A percentile compares a stretch with the other conserved stretches of the same genome.
phyloP scores from a whole-genome alignment of 1,140 invertebrate genomes.

The Amphibalanus amphitrite region DNA sequence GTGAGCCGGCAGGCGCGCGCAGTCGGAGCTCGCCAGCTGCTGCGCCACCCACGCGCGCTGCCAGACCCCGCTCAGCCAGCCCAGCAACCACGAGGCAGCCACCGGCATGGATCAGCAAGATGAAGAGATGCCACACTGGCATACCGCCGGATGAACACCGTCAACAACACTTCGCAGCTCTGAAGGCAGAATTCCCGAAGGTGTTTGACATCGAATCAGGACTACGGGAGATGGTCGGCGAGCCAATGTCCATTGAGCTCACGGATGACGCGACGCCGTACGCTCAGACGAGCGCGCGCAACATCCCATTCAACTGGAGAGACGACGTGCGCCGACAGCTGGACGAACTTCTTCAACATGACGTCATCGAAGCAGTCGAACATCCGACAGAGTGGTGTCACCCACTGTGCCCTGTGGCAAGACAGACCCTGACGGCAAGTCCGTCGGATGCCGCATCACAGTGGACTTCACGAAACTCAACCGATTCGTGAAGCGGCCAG shows the following conservation, averaged over 20 bases:
- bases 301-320: constrained; percentile 8
- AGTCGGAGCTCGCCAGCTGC: too few relatives aligned
- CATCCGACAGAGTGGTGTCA: constrained; percentile 8
- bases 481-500: not conserved
- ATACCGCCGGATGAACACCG: too few relatives aligned
- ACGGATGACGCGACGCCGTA: not conserved
- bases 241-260: not conserved
- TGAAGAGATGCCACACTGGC: too few relatives aligned
- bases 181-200: too few relatives aligned
- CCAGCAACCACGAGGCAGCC: too few relatives aligned
- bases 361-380: constrained; percentile 1
- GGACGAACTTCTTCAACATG: not conserved
- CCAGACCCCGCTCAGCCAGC: too few relatives aligned
- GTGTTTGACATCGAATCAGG: too few relatives aligned
- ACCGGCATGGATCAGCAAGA: too few relatives aligned
- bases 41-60: too few relatives aligned
- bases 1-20: too few relatives aligned
- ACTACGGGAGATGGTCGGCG: constrained; percentile 4
- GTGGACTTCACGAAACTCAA: not conserved
- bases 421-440: not conserved
- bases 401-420: constrained; percentile 6
- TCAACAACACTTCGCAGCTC: too few relatives aligned
- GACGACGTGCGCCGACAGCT: constrained; percentile 3
- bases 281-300: not conserved
- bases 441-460: not conserved